Conservation (phyloP, 2,888 invertebrate species). For the Drosophila neoperkinsi region DNA sequence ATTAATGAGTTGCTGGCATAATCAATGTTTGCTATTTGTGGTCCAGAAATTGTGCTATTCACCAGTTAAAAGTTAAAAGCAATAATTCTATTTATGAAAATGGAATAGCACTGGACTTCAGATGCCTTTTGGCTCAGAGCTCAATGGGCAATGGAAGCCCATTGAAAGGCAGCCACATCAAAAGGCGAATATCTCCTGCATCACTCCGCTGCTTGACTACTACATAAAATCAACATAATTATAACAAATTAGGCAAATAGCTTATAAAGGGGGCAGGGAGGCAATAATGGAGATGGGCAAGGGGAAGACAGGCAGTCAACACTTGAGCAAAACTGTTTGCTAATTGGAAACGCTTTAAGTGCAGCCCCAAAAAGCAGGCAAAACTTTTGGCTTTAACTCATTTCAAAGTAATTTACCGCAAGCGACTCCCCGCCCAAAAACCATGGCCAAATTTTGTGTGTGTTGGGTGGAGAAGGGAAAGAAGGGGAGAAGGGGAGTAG, state of each 20-base stretch:
- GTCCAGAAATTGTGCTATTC: not conserved
- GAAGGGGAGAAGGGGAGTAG: not conserved
- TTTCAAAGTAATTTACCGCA: conserved; percentile 79
- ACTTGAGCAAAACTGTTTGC: conserved; percentile 48
- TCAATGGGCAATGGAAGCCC: conserved; percentile 8
- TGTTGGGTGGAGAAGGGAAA: not conserved
- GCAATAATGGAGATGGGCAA: not conserved
- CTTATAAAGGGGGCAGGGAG: conserved; percentile 22
- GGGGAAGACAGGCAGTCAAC: conserved; percentile 13
- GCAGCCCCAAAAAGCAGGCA: conserved; percentile 35
- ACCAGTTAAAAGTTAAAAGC: conserved; percentile 7
- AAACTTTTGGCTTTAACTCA: conserved; percentile 59
- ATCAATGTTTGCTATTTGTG: conserved; percentile 1
- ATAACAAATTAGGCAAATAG: conserved; percentile 74
- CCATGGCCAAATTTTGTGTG: conserved; percentile 19
- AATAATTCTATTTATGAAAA: conserved; percentile 11
- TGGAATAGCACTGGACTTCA: conserved; percentile 13
- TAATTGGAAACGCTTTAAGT: conserved; percentile 74
- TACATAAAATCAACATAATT: conserved; percentile 76
- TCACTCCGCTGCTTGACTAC: conserved; percentile 27
- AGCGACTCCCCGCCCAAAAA: conserved; percentile 26
- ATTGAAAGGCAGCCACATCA: conserved; percentile 48
- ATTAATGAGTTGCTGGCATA: not conserved
- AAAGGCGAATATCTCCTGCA: conserved; percentile 27
- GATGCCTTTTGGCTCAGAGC: not conserved